These are phyloP conservation scores for Caloenas nicobarica DNA, from an alignment of 2,113 vertebrate species.

Conservation along the genomic window DNA sequence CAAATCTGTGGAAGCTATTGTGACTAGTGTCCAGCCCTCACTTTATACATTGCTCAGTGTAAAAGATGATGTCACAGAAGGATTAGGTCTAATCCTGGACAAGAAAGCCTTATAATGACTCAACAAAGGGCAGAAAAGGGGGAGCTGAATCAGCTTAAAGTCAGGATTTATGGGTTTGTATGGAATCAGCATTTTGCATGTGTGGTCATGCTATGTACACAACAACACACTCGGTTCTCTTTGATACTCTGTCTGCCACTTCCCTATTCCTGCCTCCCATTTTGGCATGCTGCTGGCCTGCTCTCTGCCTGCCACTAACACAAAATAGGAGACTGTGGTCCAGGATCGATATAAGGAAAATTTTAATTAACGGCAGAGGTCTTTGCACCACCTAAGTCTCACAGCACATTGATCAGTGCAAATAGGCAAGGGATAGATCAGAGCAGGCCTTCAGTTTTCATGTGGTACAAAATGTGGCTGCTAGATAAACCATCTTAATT, in stretches of 20 bases:
- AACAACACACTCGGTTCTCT: background rate
- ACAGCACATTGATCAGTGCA: background rate
- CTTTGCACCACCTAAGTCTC: background rate
- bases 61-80: constrained; percentile 60
- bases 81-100: constrained; percentile 64
- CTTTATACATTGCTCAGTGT: constrained; percentile 49
- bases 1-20: background rate
- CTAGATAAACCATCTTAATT: background rate
- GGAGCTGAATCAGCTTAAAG: constrained; percentile 60
- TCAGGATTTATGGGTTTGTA: constrained; percentile 12
- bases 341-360: background rate
- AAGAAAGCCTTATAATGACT: constrained; percentile 65
- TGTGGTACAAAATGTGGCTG: background rate
- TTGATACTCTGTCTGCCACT: background rate
- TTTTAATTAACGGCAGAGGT: background rate
- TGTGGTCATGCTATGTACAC: background rate
- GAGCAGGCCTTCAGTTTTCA: background rate
- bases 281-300: background rate
- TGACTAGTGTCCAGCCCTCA: background rate
- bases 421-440: background rate
- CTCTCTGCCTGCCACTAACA: background rate
- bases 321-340: background rate
- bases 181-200: constrained; percentile 53
- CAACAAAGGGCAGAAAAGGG: constrained; percentile 50
- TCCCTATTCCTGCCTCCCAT: background rate